Base-by-base conservation (phyloP, 2,888 invertebrate species). In the Octonoba sinensis region DNA sequence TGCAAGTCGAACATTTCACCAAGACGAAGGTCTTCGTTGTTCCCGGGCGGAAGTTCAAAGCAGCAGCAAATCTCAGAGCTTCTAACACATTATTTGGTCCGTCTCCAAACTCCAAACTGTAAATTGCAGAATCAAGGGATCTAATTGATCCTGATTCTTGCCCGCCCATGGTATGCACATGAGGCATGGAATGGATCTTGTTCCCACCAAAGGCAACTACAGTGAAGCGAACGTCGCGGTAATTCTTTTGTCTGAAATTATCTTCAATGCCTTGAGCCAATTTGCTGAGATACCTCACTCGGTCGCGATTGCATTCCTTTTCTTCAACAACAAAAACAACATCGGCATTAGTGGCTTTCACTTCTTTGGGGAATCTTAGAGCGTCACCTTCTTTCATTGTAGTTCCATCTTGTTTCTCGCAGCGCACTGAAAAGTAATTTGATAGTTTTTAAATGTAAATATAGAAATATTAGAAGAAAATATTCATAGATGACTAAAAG, bases 171-270 rank as follows among this genome's bases (percentile, higher is more conserved):
- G 96, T 90, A 84, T 93, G 93, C 3, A 88, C 86, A 64, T 93
- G 92, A 0, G 96, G 93, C 15, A 90, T 89, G 66, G 92, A 91
- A 87, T 91, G 94, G 51, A 95, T 92, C 24, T 93, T 93, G 85
- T 91, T 89, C 0, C 96, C 96, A 18, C 96, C 96, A 89, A 93
- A 97, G 0, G 93, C 92, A 0, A 96, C 92, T 0, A 95, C 91
- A 0, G 95, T 92, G 90, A 94, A 97, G 16, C 88, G 87, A 84
- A 88, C 89, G 78, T 88, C 86, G 0, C 74, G 85, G 49, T 89
- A 85, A 16, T 88, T 89, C 44, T 86, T 84, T 6, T 84, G 85
- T 12, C 72, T 84, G 66, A 88, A 82, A 6, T 86, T 87, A 12
- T 83, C 79, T 69, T 85, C 85, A 20, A 85, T 67, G 22, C 59